Evolutionary conservation across 2,888 invertebrate genomes (phyloP).

Genomic region (Cactoblastis cactorum): DNA sequence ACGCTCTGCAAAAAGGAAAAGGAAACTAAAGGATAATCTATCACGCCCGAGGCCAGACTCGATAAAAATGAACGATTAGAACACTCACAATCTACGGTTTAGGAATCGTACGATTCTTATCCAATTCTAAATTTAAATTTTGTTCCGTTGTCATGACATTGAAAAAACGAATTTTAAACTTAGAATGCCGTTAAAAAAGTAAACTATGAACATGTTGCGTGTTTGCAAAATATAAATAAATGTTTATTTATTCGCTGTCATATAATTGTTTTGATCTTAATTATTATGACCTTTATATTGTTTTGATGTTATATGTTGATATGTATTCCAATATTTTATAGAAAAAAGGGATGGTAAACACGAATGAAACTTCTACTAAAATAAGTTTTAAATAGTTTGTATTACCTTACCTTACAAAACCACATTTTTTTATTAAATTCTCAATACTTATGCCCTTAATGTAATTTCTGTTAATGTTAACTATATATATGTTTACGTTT

Average conservation of each 20-base stretch:
- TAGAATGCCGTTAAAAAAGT: too few relatives aligned
- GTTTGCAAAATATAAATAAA: neutral
- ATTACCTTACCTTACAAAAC: too few relatives aligned
- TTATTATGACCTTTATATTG: neutral
- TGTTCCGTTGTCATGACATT: neutral
- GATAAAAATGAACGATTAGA: constrained; percentile 77
- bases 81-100: constrained; percentile 62
- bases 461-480: neutral
- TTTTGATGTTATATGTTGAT: too few relatives aligned
- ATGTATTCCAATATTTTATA: too few relatives aligned
- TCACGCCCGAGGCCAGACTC: constrained; percentile 73
- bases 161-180: neutral
- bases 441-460: too few relatives aligned
- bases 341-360: too few relatives aligned
- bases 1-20: constrained; percentile 76
- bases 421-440: too few relatives aligned
- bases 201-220: too few relatives aligned
- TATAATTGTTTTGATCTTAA: neutral
- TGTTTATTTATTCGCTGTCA: too few relatives aligned
- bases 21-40: constrained; percentile 77
- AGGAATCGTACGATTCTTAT: constrained; percentile 30
- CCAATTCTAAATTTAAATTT: neutral
- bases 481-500: neutral
- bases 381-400: too few relatives aligned
- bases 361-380: too few relatives aligned